Conservation (phyloP, 2,888 invertebrate species). For the Rhagonycha lutea region DNA sequence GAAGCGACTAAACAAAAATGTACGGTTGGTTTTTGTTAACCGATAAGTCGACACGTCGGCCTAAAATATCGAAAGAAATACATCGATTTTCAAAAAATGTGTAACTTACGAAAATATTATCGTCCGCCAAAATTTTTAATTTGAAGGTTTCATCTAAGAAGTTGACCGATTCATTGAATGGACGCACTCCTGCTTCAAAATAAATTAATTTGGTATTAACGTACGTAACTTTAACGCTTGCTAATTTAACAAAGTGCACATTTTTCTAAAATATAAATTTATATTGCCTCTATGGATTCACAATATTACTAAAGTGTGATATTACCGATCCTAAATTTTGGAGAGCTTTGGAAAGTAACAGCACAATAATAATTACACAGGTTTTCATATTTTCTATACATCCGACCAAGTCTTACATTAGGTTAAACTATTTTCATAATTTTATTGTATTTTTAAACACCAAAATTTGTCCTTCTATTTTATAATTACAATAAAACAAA, state of each 20-base stretch:
- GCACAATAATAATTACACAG: neutral
- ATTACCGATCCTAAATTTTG: no score
- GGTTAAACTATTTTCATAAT: neutral
- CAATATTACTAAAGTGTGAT: neutral
- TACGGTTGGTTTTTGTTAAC: neutral
- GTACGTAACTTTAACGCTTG: neutral
- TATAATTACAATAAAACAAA: neutral
- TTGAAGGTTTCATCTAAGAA: neutral
- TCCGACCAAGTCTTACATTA: neutral
- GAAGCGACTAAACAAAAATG: neutral
- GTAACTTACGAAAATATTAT: neutral
- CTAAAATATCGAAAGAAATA: neutral
- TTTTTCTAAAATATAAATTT: neutral
- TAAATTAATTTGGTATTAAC: neutral
- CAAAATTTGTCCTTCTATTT: neutral
- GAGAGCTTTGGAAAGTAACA: neutral
- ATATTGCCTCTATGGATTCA: neutral
- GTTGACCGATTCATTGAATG: neutral
- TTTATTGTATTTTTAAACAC: neutral
- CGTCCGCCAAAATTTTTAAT: neutral
- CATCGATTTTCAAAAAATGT: neutral
- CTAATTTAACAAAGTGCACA: neutral
- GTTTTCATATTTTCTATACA: neutral
- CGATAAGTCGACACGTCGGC: neutral
- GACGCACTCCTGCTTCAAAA: neutral